Base-by-base conservation (phyloP, 2,113 vertebrate species). In the Pipra filicauda region DNA sequence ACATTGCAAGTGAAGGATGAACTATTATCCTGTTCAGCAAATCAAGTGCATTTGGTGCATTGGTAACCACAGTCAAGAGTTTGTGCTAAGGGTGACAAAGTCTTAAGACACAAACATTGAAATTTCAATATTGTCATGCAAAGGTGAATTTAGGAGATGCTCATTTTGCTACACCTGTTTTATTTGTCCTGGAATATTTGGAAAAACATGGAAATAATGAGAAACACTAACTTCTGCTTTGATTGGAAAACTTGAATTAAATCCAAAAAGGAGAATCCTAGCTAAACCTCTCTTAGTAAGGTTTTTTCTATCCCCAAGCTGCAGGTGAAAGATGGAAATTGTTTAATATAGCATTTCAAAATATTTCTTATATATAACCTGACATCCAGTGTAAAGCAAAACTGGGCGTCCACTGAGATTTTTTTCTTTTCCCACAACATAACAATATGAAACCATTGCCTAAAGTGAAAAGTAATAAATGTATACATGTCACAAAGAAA, bases 21-120 rank as follows among this genome's bases (percentile, higher is more conserved):
- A 61, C 90, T 89, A 85, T 67, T 90, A 72, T 89, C 93, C 78
- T 96, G 20, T 77, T 96, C 72, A 87, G 51, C 14, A 97, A 96
- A 94, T 58, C 43, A 85, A 20, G 52, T 15, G 23, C 58, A 70
- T 59, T 80, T 69, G 39, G 21, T 82, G 20, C 35, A 41, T 24
- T 51, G 11, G 14, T 64, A 92, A 87, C 39, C 85, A 96, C 96
- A 95, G 95, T 90, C 88, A 96, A 89, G 12, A 70, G 16, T 75
- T 91, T 85, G n/a, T 94, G 79, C 49, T 85, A 12, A 30, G 23
- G 43, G 46, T 89, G 77, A 88, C 78, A 55, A 57, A 88, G 80
- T 72, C 71, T 13, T 72, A 84, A 95, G 88, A 85, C 37, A 59
- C 22, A 91, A 96, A 66, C 19, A 52, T 27, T 71, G 88, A 73